phyloP scores from a whole-genome alignment of 2,113 vertebrate genomes.

The Myxocyprinus asiaticus region DNA sequence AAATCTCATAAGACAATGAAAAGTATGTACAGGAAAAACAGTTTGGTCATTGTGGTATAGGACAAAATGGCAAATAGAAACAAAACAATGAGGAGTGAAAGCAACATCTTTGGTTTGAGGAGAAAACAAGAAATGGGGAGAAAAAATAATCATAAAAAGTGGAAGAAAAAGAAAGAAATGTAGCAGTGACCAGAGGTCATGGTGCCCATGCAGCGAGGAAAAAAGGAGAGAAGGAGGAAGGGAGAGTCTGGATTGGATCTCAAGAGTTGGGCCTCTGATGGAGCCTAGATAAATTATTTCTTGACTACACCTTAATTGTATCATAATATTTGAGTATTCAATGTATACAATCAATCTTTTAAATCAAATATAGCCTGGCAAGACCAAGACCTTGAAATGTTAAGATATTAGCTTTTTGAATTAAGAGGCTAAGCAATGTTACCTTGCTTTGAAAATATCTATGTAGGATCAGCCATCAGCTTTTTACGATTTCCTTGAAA shows the following conservation, averaged over 20 bases:
- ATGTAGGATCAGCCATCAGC: too few relatives aligned
- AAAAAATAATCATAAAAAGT: conserved; percentile 61
- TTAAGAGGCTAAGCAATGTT: too few relatives aligned
- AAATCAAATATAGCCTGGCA: neutral
- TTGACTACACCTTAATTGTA: neutral
- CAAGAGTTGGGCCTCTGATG: conserved; percentile 80
- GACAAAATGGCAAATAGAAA: conserved; percentile 85
- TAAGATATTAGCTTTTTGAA: too few relatives aligned
- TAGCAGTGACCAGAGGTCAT: conserved; percentile 75
- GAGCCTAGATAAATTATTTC: conserved; percentile 66
- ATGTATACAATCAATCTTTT: too few relatives aligned
- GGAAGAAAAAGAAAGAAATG: conserved; percentile 59
- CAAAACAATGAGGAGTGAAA: conserved; percentile 84
- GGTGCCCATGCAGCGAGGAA: conserved; percentile 79
- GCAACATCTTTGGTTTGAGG: conserved; percentile 76
- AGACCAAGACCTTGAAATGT: neutral
- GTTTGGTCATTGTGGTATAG: conserved; percentile 81
- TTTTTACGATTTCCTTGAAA: too few relatives aligned
- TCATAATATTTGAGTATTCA: too few relatives aligned
- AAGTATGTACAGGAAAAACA: conserved; percentile 89
- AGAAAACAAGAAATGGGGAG: conserved; percentile 19
- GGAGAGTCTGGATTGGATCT: conserved; percentile 71
- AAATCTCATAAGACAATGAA: conserved; percentile 88
- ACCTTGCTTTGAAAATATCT: too few relatives aligned
- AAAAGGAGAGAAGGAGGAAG: conserved; percentile 68